These are phyloP conservation scores for Rhagoletis zephyria DNA, from an alignment of 1,140 invertebrate species.

Conservation along the genomic window DNA sequence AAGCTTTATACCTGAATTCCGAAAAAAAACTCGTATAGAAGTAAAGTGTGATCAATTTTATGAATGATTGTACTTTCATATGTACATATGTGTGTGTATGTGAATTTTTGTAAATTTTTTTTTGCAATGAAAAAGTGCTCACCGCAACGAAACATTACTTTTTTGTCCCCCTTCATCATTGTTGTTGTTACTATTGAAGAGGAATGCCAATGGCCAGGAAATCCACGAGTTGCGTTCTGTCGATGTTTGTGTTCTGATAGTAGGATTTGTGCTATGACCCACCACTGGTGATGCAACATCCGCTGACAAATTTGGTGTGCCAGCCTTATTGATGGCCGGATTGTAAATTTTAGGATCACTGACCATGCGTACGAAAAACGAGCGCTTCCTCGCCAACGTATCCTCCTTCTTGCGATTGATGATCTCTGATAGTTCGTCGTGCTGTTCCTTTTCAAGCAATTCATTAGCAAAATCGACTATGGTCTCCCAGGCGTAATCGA, in stretches of 20 bases:
- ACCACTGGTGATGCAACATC: slow-evolving; percentile 72
- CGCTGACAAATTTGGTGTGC: slow-evolving; percentile 75
- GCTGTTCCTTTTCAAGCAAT: slow-evolving; percentile 82
- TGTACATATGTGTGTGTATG: too few species aligned
- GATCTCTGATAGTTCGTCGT: slow-evolving; percentile 81
- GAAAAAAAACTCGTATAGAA: too few species aligned
- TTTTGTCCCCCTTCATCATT: slow-evolving; percentile 79
- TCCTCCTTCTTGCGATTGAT: slow-evolving; percentile 80
- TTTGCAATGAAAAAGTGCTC: slow-evolving; percentile 59
- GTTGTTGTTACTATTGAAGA: slow-evolving; percentile 78
- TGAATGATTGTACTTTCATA: neutral
- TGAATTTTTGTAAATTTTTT: neutral
- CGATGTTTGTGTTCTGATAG: slow-evolving; percentile 74
- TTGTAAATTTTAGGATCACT: slow-evolving; percentile 97
- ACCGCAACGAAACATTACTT: slow-evolving; percentile 87
- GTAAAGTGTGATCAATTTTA: too few species aligned
- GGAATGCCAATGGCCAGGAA: slow-evolving; percentile 89
- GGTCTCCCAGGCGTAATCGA: slow-evolving; percentile 92
- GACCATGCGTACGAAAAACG: slow-evolving; percentile 97
- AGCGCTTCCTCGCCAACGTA: slow-evolving; percentile 89
- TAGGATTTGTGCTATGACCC: slow-evolving; percentile 73
- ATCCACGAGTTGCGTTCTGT: slow-evolving; percentile 83
- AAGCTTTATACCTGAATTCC: too few species aligned
- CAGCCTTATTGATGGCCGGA: slow-evolving; percentile 84
- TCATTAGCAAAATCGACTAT: slow-evolving; percentile 90